Conservation (phyloP, 2,113 vertebrate genomes). For the Syngnathoides biaculeatus region DNA sequence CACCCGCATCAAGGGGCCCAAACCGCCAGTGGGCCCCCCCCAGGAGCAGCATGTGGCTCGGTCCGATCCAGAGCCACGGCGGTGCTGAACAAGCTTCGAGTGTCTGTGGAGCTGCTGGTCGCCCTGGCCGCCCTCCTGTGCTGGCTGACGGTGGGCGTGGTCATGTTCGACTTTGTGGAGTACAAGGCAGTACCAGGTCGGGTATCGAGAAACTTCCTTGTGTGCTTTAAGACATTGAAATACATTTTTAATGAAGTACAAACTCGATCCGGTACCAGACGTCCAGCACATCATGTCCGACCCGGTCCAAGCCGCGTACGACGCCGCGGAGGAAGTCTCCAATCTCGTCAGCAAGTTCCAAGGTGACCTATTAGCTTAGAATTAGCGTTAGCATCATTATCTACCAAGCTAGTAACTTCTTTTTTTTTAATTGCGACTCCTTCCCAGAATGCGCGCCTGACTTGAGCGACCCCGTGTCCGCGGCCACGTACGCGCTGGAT, state of each 20-base stretch:
- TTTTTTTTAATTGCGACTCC: not conserved
- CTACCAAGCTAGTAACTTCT: not conserved
- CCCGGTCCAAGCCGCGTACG: constrained; percentile 60
- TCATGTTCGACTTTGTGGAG: constrained; percentile 95
- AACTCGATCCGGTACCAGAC: constrained; percentile 31
- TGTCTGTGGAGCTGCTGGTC: constrained; percentile 88
- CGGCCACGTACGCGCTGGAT: constrained; percentile 47
- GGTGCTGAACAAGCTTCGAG: constrained; percentile 78
- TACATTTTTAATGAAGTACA: no score
- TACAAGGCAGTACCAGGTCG: constrained; percentile 86
- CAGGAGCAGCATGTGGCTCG: constrained; percentile 59
- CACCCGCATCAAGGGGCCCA: constrained; percentile 34
- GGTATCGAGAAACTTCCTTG: constrained; percentile 35
- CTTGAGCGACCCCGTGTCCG: constrained; percentile 58
- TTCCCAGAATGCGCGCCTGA: constrained; percentile 61
- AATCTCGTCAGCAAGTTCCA: constrained; percentile 62
- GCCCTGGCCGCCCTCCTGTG: constrained; percentile 86
- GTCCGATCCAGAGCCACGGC: constrained; percentile 77
- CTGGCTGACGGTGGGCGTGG: constrained; percentile 87
- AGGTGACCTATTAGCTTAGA: constrained; percentile 38
- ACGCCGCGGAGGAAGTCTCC: constrained; percentile 65
- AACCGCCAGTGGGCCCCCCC: constrained; percentile 69
- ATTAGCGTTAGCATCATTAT: not conserved
- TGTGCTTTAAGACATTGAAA: no score
- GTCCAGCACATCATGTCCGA: constrained; percentile 66